phyloP scores from a whole-genome alignment of 2,888 invertebrate genomes.

The Thecophora atra region DNA sequence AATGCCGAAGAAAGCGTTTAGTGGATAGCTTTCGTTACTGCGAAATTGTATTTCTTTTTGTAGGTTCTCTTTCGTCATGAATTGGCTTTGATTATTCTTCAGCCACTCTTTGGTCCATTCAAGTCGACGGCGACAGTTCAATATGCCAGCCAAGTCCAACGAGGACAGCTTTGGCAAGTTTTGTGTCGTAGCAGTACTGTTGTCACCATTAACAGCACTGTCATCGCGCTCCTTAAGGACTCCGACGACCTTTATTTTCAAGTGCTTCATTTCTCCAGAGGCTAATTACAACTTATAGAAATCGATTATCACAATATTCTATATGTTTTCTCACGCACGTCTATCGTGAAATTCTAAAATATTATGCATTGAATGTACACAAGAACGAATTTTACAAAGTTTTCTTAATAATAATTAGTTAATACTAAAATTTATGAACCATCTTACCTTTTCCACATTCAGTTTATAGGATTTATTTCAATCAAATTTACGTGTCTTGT shows the following conservation, averaged over 20 bases:
- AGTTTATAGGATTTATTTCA: no score
- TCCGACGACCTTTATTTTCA: slow-evolving; percentile 62
- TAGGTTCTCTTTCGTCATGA: slow-evolving; percentile 61
- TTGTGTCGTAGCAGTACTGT: slow-evolving; percentile 29
- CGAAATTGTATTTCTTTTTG: slow-evolving; percentile 61
- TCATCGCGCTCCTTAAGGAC: slow-evolving; percentile 60
- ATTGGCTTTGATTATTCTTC: slow-evolving; percentile 61
- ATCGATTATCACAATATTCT: no score
- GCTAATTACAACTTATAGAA: slow-evolving; percentile 25
- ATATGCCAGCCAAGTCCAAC: slow-evolving; percentile 59
- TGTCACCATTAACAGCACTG: slow-evolving; percentile 49
- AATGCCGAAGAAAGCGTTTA: slow-evolving; percentile 63
- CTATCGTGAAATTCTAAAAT: no score
- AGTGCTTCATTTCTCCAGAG: slow-evolving; percentile 55
- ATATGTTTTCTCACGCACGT: no score
- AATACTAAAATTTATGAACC: no score
- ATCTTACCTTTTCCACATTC: no score
- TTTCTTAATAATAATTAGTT: no score
- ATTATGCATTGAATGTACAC: no score
- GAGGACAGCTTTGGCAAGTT: slow-evolving; percentile 54
- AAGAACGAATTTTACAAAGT: no score
- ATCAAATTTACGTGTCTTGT: no score
- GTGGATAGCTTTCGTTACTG: slow-evolving; percentile 61
- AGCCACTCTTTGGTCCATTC: slow-evolving; percentile 65
- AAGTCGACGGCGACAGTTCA: slow-evolving; percentile 59